These are phyloP conservation scores for Acyrthosiphon pisum DNA, from an alignment of 1,140 invertebrate genomes.

Conservation along the genomic window DNA sequence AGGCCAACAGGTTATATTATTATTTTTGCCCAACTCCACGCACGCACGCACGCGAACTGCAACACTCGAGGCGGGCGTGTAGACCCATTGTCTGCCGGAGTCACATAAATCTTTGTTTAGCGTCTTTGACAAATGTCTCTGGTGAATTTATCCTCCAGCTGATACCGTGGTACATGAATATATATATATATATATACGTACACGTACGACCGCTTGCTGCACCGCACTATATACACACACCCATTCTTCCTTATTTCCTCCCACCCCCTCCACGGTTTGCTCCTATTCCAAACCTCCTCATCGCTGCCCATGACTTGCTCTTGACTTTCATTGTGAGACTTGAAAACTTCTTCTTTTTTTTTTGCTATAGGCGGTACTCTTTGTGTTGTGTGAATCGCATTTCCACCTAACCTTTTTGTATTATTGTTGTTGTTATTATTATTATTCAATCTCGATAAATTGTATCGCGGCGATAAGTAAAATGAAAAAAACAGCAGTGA, in stretches of 20 bases:
- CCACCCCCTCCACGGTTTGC: neutral
- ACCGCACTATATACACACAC: neutral
- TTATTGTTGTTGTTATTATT: neutral
- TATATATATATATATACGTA: no score
- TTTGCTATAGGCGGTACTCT: neutral
- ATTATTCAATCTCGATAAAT: constrained; percentile 14
- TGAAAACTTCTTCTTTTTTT: neutral
- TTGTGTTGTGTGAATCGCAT: neutral
- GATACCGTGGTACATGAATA: neutral
- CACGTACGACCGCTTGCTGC: neutral
- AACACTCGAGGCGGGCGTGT: neutral
- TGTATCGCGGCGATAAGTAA: neutral
- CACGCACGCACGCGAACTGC: neutral
- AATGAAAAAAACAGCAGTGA: neutral
- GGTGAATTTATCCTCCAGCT: constrained; percentile 19
- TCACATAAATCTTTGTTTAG: constrained; percentile 18
- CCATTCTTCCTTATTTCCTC: neutral
- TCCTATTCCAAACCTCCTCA: neutral
- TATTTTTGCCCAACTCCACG: neutral
- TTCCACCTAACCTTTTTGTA: neutral
- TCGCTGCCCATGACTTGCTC: neutral
- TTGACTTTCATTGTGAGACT: neutral
- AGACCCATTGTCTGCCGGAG: neutral
- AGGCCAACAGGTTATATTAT: constrained; percentile 22
- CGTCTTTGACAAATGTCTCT: constrained; percentile 26